Evolutionary conservation across 2,797 vertebrate genomes (phyloP).

Genomic region (Nannoperca australis): DNA sequence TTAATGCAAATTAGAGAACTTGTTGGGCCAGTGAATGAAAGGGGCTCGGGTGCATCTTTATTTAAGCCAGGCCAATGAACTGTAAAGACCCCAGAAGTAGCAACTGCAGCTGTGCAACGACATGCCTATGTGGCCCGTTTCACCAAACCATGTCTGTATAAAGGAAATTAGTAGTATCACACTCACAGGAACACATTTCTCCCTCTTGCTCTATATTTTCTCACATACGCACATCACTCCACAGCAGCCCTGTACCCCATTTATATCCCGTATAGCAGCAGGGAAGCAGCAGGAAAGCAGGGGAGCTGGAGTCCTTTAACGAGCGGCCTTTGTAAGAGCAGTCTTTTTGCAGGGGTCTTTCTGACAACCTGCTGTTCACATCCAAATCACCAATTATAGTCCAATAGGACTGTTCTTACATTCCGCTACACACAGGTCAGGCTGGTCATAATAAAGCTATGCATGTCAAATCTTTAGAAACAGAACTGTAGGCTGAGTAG

Average conservation of each 20-base stretch:
- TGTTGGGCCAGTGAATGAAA: slow-evolving; percentile 25
- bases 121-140: slow-evolving; percentile 3
- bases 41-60: slow-evolving; percentile 18
- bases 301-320: slow-evolving; percentile 46
- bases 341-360: slow-evolving; percentile 12
- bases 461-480: background rate
- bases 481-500: background rate
- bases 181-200: background rate
- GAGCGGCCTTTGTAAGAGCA: slow-evolving; percentile 49
- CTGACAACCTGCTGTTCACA: slow-evolving; percentile 49
- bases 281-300: slow-evolving; percentile 11
- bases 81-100: slow-evolving; percentile 9
- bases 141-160: background rate
- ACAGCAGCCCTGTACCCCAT: slow-evolving; percentile 29
- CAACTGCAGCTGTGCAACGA: slow-evolving; percentile 7
- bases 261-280: slow-evolving; percentile 23
- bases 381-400: slow-evolving; percentile 55
- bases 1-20: slow-evolving; percentile 36
- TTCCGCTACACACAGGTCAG: slow-evolving; percentile 46
- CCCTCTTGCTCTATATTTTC: slow-evolving; percentile 15
- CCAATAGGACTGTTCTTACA: slow-evolving; percentile 39
- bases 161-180: slow-evolving; percentile 17
- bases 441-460: slow-evolving; percentile 5
- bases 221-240: slow-evolving; percentile 29
- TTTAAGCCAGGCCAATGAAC: slow-evolving; percentile 14